These are phyloP conservation scores for Choreutis nemorana DNA, from an alignment of 2,888 invertebrate species.

Conservation along the genomic window DNA sequence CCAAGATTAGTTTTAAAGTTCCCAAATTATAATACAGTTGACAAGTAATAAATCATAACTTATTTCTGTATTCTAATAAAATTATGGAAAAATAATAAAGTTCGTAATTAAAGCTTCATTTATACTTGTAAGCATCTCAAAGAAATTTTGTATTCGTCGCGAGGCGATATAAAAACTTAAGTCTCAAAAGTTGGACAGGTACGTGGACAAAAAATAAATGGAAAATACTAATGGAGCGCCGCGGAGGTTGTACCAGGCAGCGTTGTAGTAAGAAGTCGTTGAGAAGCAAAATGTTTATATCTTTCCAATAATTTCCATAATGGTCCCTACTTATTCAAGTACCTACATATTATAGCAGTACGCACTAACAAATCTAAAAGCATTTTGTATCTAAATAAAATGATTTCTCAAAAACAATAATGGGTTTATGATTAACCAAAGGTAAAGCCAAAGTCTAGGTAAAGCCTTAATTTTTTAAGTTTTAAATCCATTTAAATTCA, in stretches of 20 bases:
- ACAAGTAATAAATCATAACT: constrained; percentile 9
- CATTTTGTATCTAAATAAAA: too few species aligned
- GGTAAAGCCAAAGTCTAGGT: too few species aligned
- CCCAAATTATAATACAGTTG: background rate
- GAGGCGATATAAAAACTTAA: constrained; percentile 54
- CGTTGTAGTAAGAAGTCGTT: constrained; percentile 22
- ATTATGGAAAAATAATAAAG: constrained; percentile 47
- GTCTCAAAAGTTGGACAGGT: constrained; percentile 62
- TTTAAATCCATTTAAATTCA: too few species aligned
- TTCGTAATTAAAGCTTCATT: constrained; percentile 31
- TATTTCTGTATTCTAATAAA: constrained; percentile 21
- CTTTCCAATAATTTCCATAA: too few species aligned
- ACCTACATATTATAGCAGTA: too few species aligned
- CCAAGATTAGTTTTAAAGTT: too few species aligned
- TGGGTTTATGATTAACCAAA: too few species aligned
- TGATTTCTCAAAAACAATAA: too few species aligned
- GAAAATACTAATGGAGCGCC: constrained; percentile 65
- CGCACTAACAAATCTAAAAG: too few species aligned
- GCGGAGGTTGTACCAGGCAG: constrained; percentile 42
- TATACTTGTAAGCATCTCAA: constrained; percentile 49
- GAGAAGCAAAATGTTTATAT: too few species aligned
- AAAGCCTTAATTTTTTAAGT: too few species aligned
- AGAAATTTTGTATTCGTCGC: constrained; percentile 63
- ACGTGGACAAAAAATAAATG: constrained; percentile 67
- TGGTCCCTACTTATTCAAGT: too few species aligned